phyloP scores from a whole-genome alignment of 2,888 invertebrate species.

The Trachelus troglodyta region DNA sequence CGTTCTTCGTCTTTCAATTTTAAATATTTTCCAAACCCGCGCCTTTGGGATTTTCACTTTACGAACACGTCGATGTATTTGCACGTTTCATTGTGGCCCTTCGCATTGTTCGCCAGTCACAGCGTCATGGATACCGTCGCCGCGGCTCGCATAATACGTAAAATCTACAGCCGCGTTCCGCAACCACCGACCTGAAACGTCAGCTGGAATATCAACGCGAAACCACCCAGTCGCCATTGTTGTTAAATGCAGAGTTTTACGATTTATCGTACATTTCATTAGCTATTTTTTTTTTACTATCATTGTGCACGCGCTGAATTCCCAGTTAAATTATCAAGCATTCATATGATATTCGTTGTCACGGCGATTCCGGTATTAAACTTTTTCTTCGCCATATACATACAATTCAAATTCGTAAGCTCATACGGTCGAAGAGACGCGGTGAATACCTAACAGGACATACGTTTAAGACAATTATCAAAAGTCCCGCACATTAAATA shows the following conservation, averaged over 20 bases:
- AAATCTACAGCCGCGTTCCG: not conserved
- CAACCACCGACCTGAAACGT: not conserved
- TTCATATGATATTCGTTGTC: not conserved
- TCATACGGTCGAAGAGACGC: not conserved
- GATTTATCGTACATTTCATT: not conserved
- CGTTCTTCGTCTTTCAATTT: not conserved
- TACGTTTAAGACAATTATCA: not conserved
- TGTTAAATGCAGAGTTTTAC: not conserved
- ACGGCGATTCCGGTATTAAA: not conserved
- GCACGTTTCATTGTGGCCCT: not conserved
- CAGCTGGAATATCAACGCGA: not conserved
- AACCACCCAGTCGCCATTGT: conserved; percentile 3
- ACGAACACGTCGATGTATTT: not conserved
- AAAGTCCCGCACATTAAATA: not conserved
- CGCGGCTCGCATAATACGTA: not conserved
- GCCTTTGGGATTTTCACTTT: not conserved
- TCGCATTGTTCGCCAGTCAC: conserved; percentile 2
- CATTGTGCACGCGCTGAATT: not conserved
- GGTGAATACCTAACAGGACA: not conserved
- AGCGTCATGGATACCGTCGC: not conserved
- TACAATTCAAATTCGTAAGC: not conserved
- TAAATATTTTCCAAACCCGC: not conserved
- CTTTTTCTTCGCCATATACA: not conserved
- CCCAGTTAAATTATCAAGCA: not conserved
- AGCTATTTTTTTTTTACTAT: not conserved